A percentile compares a stretch with the other conserved stretches of the same genome.
Conservation (phyloP, 2,797 vertebrate genomes). For the Epinephelus awoara region DNA sequence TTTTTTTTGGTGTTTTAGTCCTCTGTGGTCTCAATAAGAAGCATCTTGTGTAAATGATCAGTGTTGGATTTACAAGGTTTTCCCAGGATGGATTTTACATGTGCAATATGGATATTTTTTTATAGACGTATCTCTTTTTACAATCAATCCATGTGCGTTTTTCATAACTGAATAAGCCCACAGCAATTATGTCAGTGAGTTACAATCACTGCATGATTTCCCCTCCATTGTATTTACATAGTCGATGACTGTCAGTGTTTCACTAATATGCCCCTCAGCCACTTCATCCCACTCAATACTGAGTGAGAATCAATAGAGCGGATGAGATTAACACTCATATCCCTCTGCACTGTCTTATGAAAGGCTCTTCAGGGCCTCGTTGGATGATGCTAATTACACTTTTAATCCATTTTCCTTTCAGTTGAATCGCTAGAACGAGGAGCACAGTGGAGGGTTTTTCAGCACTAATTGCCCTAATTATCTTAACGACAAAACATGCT, state of each 20-base stretch:
- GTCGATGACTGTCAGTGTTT: conserved; percentile 43
- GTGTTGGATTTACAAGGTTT: neutral
- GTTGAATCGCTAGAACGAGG: conserved; percentile 54
- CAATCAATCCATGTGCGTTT: neutral
- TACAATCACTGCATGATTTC: conserved; percentile 30
- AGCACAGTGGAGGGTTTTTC: conserved; percentile 54
- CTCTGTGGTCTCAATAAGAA: neutral
- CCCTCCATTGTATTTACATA: conserved; percentile 37
- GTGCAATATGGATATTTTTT: neutral
- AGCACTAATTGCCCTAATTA: conserved; percentile 78
- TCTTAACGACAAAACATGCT: conserved; percentile 67
- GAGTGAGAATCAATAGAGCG: conserved; percentile 80
- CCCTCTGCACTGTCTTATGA: conserved; percentile 77
- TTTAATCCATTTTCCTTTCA: conserved; percentile 79
- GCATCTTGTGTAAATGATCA: neutral
- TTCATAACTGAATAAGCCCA: neutral
- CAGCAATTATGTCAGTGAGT: conserved; percentile 43
- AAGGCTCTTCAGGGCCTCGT: conserved; percentile 75
- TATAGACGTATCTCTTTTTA: neutral
- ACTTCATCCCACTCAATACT: conserved; percentile 71
- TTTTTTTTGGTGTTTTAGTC: neutral
- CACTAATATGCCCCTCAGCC: conserved; percentile 62
- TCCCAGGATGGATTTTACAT: neutral
- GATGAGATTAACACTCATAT: conserved; percentile 80
- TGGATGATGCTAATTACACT: conserved; percentile 78